Evolutionary conservation across 2,888 invertebrate genomes (phyloP), one percentile per base, ranked within the genome.

Genomic region (Limenitis camilla): DNA sequence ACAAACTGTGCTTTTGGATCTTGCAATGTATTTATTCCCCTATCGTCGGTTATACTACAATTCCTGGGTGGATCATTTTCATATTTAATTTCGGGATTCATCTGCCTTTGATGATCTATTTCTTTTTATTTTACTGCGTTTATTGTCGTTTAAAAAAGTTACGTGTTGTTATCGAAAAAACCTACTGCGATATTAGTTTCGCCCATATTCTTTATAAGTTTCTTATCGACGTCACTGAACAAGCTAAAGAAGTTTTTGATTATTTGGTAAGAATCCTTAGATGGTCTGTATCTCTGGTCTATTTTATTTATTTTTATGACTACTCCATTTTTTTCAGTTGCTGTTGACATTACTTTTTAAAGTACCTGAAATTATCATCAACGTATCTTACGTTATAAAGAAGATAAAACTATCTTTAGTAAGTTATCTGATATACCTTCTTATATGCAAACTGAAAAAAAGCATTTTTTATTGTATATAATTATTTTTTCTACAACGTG

Each of bases 191-290:
- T 8, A 33, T 41, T 27, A 32, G 32, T 11, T 27, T 33, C 11
- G 5, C 8, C 9, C 49, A 53, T 31, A 29, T 38, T 40, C 46
- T 49, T n/a, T 53, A 53, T 27, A 53, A 53, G 41, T 53, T 46
- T 38, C 45, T 53, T 6, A 49, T 53, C 27, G 53, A 53, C 6
- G 6, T 30, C 5, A 53, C 53, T 7, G 46, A 53, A 33, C 6
- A 11, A 19, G 10, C 38, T 6, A 40, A 46, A 36, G 41, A 33
- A 8, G 29, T 53, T 32, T 53, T 49, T 11, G 46, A 53, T 47
- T 41, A 41, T 11, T 35, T 46, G 38, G 52, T 52, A 38, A 32
- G 40, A 40, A 11, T 10, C 6, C 8, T 7, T 6, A 40, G 9
- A 11, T n/a, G n/a, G n/a, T n/a, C n/a, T n/a, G n/a, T n/a, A n/a